These are phyloP conservation scores for Venusia cambrica DNA, from an alignment of 2,888 invertebrate species.

Conservation along the genomic window DNA sequence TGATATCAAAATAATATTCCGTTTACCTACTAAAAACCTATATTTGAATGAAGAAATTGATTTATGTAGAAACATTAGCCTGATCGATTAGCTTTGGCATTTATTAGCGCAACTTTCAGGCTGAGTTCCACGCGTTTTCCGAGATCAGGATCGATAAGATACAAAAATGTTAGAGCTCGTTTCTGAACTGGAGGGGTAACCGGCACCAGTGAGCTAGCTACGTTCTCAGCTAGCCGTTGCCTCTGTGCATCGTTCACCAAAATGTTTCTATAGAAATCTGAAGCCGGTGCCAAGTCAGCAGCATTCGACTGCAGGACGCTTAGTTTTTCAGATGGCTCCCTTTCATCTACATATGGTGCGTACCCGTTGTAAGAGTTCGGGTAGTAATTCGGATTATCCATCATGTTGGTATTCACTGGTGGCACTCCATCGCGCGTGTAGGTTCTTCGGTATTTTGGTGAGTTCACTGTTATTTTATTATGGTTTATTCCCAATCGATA, in stretches of 20 bases:
- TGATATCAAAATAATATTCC: too few relatives aligned
- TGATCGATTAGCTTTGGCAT: constrained; percentile 8
- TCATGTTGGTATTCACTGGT: constrained; percentile 87
- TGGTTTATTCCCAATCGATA: constrained; percentile 56
- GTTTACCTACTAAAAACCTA: too few relatives aligned
- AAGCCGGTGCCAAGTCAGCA: constrained; percentile 76
- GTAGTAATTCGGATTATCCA: constrained; percentile 94
- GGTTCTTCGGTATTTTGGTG: constrained; percentile 45
- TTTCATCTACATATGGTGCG: constrained; percentile 78
- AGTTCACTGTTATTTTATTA: constrained; percentile 51
- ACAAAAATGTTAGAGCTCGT: constrained; percentile 71
- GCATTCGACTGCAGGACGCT: constrained; percentile 16
- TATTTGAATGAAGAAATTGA: background rate
- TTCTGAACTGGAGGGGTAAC: constrained; percentile 24
- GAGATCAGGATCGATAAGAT: constrained; percentile 85
- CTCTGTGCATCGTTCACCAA: constrained; percentile 24
- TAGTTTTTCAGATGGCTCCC: constrained; percentile 35
- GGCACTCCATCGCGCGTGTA: constrained; percentile 55
- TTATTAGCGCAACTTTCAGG: constrained; percentile 22
- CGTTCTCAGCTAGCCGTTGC: constrained; percentile 21
- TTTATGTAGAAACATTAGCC: background rate
- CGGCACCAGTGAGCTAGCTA: constrained; percentile 8
- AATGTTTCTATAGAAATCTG: constrained; percentile 87
- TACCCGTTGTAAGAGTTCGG: constrained; percentile 97
- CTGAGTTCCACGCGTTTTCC: constrained; percentile 84